Evolutionary conservation across 2,797 vertebrate species (phyloP).

Genomic region (Avahi laniger): DNA sequence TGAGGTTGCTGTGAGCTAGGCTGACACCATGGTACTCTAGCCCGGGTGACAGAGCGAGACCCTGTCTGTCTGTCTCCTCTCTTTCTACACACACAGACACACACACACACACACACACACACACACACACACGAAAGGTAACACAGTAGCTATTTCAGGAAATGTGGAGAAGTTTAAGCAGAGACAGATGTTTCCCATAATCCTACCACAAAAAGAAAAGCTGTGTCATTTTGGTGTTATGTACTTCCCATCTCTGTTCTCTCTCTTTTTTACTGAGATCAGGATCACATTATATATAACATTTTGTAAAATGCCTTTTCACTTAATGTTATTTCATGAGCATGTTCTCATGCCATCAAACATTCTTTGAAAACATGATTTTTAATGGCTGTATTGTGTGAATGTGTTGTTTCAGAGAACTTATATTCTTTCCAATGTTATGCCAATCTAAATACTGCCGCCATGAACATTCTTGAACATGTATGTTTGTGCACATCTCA

Average conservation of each 20-base stretch:
- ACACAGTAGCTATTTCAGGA: constrained; percentile 34
- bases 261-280: not conserved
- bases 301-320: constrained; percentile 24
- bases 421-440: not conserved
- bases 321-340: not conserved
- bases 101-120: not conserved
- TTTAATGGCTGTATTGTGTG: not conserved
- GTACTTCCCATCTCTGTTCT: not conserved
- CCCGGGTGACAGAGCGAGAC: not conserved
- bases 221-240: not conserved
- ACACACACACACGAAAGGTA: not conserved
- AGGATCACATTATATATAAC: not conserved
- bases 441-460: not conserved
- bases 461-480: not conserved
- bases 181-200: not conserved
- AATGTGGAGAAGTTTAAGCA: not conserved
- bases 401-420: not conserved
- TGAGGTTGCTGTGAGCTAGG: not conserved
- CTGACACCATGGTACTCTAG: not conserved
- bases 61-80: not conserved
- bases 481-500: not conserved
- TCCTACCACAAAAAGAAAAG: not conserved
- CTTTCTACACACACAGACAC: no score
- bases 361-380: not conserved
- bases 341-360: not conserved